These are phyloP conservation scores for Petrocephalus zakoni DNA, from an alignment of 2,113 vertebrate genomes.

Conservation along the genomic window DNA sequence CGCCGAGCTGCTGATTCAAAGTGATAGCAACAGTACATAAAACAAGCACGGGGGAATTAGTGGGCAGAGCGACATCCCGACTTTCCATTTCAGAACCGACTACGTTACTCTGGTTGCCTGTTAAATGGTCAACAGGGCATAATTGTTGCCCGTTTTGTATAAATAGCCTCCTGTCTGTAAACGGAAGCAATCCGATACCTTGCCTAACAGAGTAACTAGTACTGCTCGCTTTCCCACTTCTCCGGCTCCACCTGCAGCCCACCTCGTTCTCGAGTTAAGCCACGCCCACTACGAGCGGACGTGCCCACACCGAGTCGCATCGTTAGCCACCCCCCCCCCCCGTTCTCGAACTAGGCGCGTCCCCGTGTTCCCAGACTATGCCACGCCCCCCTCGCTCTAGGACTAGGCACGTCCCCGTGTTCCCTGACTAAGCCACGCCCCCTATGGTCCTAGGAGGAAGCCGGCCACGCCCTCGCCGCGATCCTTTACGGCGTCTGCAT, in stretches of 20 bases:
- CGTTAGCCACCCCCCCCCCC: background rate
- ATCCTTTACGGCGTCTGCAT: conserved; percentile 25
- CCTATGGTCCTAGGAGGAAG: background rate
- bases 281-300: background rate
- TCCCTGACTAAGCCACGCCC: background rate
- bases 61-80: too few species aligned
- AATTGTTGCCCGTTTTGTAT: background rate
- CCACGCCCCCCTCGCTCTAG: background rate
- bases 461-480: conserved; percentile 24
- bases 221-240: background rate
- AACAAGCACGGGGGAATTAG: background rate
- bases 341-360: background rate
- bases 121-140: background rate
- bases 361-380: background rate
- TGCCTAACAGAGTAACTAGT: background rate
- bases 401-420: background rate
- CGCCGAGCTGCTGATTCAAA: background rate
- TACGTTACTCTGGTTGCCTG: background rate
- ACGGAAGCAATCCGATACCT: background rate
- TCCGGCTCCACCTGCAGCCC: background rate
- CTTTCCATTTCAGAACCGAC: background rate
- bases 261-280: background rate
- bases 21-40: background rate
- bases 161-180: background rate
- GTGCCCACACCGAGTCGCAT: background rate